Base-by-base conservation (phyloP, 37 sponge, comb jelly and placozoan species). In the Beroe ovata region DNA sequence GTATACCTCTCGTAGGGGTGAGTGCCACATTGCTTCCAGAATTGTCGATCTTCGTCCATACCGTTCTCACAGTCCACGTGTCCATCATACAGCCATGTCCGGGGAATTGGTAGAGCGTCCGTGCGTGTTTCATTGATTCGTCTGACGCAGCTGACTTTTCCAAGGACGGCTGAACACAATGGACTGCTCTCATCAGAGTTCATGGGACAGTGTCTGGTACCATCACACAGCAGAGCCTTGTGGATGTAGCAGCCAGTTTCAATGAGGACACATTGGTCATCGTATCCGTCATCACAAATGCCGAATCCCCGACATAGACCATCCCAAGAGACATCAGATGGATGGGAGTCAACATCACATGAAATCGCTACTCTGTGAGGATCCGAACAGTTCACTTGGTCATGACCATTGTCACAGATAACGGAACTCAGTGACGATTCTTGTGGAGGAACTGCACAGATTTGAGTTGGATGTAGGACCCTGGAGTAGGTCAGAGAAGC, bases 381-480 rank as follows among this genome's bases (percentile, higher is more conserved):
- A 33, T 66, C 69, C 18, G 69, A 29, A 30, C 69, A 66, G 36
- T 66, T 66, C 8, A 66, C 34, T 37, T 66, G 69, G 16, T 66
- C 35, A 1, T 34, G 36, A 34, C 69, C 69, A 33, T 66, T 37
- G 30, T 33, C 30, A 30, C 69, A 66, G n/a, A n/a, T n/a, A n/a
- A n/a, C n/a, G n/a, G n/a, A n/a, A n/a, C n/a, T n/a, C n/a, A n/a
- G n/a, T n/a, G n/a, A n/a, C n/a, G n/a, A n/a, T n/a, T n/a, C n/a
- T n/a, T n/a, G n/a, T n/a, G n/a, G n/a, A n/a, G n/a, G n/a, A n/a
- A n/a, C n/a, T n/a, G n/a, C n/a, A n/a, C n/a, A n/a, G n/a, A n/a
- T n/a, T n/a, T n/a, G n/a, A n/a, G n/a, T n/a, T n/a, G n/a, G n/a
- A n/a, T n/a, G n/a, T n/a, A n/a, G n/a, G n/a, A n/a, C n/a, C n/a